Conservation (phyloP, 2,797 vertebrate species). For the Uromys caudimaculatus region DNA sequence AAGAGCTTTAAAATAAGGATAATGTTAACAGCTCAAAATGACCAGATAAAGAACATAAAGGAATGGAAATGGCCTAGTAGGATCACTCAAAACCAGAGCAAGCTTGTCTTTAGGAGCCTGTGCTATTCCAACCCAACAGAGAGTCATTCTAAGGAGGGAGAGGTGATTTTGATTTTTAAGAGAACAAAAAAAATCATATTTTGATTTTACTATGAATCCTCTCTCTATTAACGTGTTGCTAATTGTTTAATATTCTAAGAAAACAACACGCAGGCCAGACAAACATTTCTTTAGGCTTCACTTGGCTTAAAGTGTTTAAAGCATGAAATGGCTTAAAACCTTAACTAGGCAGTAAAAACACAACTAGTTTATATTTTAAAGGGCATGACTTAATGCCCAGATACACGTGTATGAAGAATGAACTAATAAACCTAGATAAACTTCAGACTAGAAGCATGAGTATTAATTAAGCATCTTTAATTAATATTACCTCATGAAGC, state of each 20-base stretch:
- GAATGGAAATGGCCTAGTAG: neutral
- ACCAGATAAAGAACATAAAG: conserved; percentile 15
- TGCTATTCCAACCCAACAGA: neutral
- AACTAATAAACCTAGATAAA: conserved; percentile 42
- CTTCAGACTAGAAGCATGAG: conserved; percentile 18
- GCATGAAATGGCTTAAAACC: conserved; percentile 2
- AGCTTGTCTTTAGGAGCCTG: neutral
- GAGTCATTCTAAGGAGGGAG: neutral
- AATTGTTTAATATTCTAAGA: conserved; percentile 37
- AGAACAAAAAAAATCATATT: neutral
- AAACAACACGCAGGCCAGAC: conserved; percentile 33
- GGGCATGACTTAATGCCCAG: conserved; percentile 24
- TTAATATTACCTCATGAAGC: conserved; percentile 29
- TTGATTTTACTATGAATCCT: conserved; percentile 38
- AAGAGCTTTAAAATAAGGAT: conserved; percentile 48
- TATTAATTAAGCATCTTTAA: neutral
- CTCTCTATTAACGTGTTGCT: conserved; percentile 37
- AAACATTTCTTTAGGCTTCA: conserved; percentile 21
- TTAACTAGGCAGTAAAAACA: conserved; percentile 24
- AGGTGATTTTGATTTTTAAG: conserved; percentile 37
- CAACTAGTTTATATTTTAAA: neutral
- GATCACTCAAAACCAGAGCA: neutral
- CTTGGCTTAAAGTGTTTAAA: conserved; percentile 14
- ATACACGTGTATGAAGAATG: neutral
- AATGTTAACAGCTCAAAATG: conserved; percentile 49